phyloP scores from a whole-genome alignment of 64 coral and sea anemone genomes.

The Acropora yongei region DNA sequence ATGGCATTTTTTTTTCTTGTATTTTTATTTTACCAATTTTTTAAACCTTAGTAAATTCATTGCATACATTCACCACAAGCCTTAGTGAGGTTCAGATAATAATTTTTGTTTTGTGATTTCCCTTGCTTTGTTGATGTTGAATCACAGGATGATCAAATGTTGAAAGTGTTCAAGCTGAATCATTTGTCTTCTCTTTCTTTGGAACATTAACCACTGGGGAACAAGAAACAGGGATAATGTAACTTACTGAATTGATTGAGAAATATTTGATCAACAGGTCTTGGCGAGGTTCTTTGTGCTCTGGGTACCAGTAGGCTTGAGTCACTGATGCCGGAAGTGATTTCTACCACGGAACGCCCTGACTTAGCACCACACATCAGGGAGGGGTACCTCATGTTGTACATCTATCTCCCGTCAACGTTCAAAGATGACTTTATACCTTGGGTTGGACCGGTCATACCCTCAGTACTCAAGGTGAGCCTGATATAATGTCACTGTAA shows the following conservation, averaged over 20 bases:
- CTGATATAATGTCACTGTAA: no score
- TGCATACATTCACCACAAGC: no score
- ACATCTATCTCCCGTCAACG: conserved; percentile 89
- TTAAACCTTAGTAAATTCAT: no score
- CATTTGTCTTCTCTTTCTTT: background rate
- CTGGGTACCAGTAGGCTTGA: conserved; percentile 82
- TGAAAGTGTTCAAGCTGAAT: no score
- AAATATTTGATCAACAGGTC: conserved; percentile 46
- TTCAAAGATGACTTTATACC: conserved; percentile 89
- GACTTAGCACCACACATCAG: conserved; percentile 88
- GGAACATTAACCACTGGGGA: background rate
- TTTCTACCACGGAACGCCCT: conserved; percentile 80
- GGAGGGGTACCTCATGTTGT: conserved; percentile 97
- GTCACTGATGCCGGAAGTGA: conserved; percentile 96
- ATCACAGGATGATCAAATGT: background rate
- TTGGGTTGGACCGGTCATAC: conserved; percentile 87
- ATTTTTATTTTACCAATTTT: no score
- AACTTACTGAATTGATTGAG: background rate
- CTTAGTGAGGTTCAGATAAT: no score
- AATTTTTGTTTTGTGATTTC: no score
- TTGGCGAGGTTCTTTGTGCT: conserved; percentile 94
- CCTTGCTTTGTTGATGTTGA: no score
- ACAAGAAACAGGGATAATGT: background rate
- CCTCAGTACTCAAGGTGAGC: conserved; percentile 90
- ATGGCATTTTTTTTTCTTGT: no score